Base-by-base conservation (phyloP, 2,888 invertebrate genomes). In the Caenorhabditis sp. region DNA sequence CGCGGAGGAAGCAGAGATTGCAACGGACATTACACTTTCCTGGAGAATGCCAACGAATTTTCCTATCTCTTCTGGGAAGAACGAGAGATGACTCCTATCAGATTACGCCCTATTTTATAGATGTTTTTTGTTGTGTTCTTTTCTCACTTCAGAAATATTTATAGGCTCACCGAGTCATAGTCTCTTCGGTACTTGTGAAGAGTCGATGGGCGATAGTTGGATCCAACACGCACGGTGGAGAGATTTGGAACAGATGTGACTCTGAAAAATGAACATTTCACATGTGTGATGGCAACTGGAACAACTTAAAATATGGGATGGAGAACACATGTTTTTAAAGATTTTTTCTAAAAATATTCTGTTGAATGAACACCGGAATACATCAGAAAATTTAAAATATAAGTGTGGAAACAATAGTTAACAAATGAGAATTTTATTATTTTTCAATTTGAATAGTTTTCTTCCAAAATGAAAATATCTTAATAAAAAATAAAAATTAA, bases 211-310 rank as follows among this genome's bases (percentile, higher is more conserved):
- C 86, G 85, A 58, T 87, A 89, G 44, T 80, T 83, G 44, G 72
- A 50, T 58, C 86, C 87, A 28, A 90, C 90, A 51, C 87, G 87
- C n/a, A 85, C 47, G 40, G 85, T 82, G 35, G 84, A 76, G 28
- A 91, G 79, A 70, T 89, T 89, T 24, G 91, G 91, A 13, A 91
- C 90, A 18, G 90, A 91, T 15, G 88, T 86, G 9, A 91, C 91
- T 72, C 90, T 90, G 76, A 77, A 85, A 83, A 44, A n/a, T n/a
- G 18, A 47, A 13, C 40, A 15, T 15, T 40, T 40, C 32, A 51
- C 9, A 15, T n/a, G n/a, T n/a, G 9, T 51, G 4, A 13, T 56
- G 20, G 20, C 61, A 72, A 47, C 28, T 67, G 13, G 11, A n/a
- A n/a, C n/a, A n/a, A n/a, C 13, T 51, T 20, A 3, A 51, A 51